Evolutionary conservation across 2,797 vertebrate species (phyloP).

Genomic region (Fistularia tabacaria): DNA sequence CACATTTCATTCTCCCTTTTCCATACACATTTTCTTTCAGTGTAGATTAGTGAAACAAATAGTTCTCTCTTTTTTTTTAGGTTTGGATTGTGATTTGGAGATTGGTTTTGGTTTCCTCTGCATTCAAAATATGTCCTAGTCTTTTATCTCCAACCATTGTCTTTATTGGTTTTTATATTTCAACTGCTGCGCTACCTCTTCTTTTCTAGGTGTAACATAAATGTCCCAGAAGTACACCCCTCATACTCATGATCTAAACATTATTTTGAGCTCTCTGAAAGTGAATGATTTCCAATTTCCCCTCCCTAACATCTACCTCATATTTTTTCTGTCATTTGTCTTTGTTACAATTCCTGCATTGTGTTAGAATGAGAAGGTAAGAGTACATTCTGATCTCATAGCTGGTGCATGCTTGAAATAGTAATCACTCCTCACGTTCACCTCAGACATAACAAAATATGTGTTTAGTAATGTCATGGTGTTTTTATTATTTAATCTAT

Average conservation of each 20-base stretch:
- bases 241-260: slow-evolving; percentile 76
- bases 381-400: slow-evolving; percentile 88
- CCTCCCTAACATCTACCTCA: slow-evolving; percentile 89
- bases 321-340: slow-evolving; percentile 99
- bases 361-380: slow-evolving; percentile 99
- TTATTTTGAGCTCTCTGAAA: slow-evolving; percentile 79
- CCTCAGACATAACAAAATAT: slow-evolving; percentile 66
- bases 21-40: slow-evolving; percentile 50
- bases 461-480: slow-evolving; percentile 66
- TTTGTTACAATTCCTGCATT: slow-evolving; percentile 98
- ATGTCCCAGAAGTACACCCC: slow-evolving; percentile 57
- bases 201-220: slow-evolving; percentile 60
- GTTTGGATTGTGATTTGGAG: slow-evolving; percentile 30
- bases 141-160: slow-evolving; percentile 54
- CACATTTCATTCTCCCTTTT: slow-evolving; percentile 68
- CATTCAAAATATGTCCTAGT: slow-evolving; percentile 46
- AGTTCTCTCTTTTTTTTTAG: slow-evolving; percentile 8
- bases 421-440: slow-evolving; percentile 72
- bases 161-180: slow-evolving; percentile 61
- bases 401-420: slow-evolving; percentile 87
- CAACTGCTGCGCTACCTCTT: slow-evolving; percentile 58
- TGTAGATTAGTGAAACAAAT: slow-evolving; percentile 38
- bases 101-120: slow-evolving; percentile 43
- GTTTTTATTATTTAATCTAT: slow-evolving; percentile 40
- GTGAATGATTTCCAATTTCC: slow-evolving; percentile 78